Base-by-base conservation (phyloP, 2,113 vertebrate genomes). In the Urocitellus parryii region DNA sequence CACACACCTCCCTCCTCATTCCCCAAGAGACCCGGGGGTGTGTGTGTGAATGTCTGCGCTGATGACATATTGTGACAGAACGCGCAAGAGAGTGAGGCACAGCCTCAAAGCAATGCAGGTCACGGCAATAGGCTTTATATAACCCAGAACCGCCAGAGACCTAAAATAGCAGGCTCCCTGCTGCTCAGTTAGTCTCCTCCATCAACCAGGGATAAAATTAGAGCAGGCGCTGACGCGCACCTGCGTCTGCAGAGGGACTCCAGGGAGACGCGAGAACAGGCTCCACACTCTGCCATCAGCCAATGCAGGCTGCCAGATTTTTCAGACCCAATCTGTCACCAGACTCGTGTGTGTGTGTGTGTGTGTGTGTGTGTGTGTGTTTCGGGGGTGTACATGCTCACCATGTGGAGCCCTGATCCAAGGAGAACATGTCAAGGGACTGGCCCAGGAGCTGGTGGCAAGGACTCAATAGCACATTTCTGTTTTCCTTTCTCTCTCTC, bases 171-270 rank as follows among this genome's bases (percentile, higher is more conserved):
- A 99, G 98, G 98, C 97, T 99, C 98, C 99, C 99, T 98, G 98
- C 99, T 99, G 99, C 99, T 99, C 99, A 98, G 99, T 99, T 99
- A 99, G 99, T 99, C 99, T 99, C 99, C 99, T 99, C 99, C 99
- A 99, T 99, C 99, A 98, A 99, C 99, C 98, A 96, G 79, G 98
- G 99, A 99, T 99, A 99, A 99, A 99, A 99, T 99, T 99, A 99
- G 99, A 99, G 99, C 98, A 98, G 98, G 98, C 98, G 94, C 98
- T 99, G 99, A 99, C 99, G 99, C 98, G 98, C 98, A 98, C 98
- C 98, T 99, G 99, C 99, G 99, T 99, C 99, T 99, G 97, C 98
- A 96, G 98, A 99, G 99, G 99, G 99, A 99, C 99, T 99, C 98
- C 99, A 99, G 99, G 98, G 99, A 99, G 98, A 98, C 96, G 98